phyloP scores from a whole-genome alignment of 2,888 invertebrate species.

The Oligia strigilis region DNA sequence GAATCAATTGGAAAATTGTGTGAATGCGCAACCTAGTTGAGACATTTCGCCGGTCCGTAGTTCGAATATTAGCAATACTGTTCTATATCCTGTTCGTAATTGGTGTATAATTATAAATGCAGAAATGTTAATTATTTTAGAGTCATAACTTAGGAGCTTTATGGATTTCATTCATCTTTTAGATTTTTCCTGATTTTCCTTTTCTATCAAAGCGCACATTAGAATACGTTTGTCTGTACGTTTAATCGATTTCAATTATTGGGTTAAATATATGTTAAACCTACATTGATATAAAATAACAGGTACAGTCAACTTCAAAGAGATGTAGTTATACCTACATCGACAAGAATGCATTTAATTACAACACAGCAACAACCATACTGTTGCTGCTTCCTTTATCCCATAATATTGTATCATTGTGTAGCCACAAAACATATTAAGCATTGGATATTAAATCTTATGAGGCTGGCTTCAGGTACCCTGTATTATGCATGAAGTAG shows the following conservation, averaged over 20 bases:
- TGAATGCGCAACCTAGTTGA: constrained; percentile 17
- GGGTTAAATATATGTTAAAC: not conserved
- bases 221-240: not conserved
- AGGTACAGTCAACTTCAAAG: no score
- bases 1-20: constrained; percentile 26
- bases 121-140: constrained; percentile 17
- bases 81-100: constrained; percentile 40
- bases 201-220: not conserved
- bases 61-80: constrained; percentile 13
- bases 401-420: no score
- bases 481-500: not conserved
- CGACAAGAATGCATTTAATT: no score
- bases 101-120: constrained; percentile 16
- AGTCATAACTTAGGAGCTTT: not conserved
- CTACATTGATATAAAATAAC: not conserved
- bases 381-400: no score
- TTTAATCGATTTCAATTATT: not conserved
- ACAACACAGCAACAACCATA: no score
- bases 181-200: not conserved
- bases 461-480: no score
- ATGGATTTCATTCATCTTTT: not conserved
- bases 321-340: no score
- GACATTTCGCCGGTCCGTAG: constrained; percentile 21
- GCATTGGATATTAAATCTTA: no score
- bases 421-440: no score